A percentile compares a stretch with the other conserved stretches of the same genome.
These are phyloP conservation scores for Dicentrarchus labrax DNA, from an alignment of 2,113 vertebrate genomes.

Conservation along the genomic window DNA sequence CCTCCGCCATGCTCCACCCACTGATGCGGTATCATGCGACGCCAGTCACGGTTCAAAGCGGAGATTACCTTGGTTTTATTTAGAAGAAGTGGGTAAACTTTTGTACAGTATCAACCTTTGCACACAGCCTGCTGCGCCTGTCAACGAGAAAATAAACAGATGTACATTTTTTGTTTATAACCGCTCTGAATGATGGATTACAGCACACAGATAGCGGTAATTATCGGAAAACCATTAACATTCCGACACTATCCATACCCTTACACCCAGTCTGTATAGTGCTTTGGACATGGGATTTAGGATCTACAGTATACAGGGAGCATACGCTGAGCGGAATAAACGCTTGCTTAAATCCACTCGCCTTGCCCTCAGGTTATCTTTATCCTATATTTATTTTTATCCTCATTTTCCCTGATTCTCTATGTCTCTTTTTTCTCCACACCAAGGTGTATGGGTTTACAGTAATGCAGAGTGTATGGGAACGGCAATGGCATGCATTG, in stretches of 20 bases:
- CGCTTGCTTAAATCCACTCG: slow-evolving; percentile 69
- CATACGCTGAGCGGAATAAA: slow-evolving; percentile 68
- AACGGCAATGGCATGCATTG: slow-evolving; percentile 72
- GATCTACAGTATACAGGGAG: slow-evolving; percentile 59
- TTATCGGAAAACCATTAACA: slow-evolving; percentile 84
- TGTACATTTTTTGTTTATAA: slow-evolving; percentile 76
- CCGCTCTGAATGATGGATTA: slow-evolving; percentile 76
- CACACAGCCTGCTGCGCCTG: slow-evolving; percentile 44
- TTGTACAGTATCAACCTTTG: slow-evolving; percentile 55
- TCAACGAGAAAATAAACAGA: slow-evolving; percentile 81
- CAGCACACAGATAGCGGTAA: slow-evolving; percentile 79
- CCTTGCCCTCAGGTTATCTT: slow-evolving; percentile 76
- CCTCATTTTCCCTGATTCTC: slow-evolving; percentile 62
- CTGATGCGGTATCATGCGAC: slow-evolving; percentile 22
- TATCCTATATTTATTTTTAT: slow-evolving; percentile 79
- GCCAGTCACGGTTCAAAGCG: slow-evolving; percentile 70
- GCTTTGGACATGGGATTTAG: slow-evolving; percentile 65
- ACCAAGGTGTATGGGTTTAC: slow-evolving; percentile 76
- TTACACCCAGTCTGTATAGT: slow-evolving; percentile 31
- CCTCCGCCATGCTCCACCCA: slow-evolving; percentile 54
- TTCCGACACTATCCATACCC: slow-evolving; percentile 81
- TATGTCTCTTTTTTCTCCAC: slow-evolving; percentile 44
- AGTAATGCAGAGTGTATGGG: slow-evolving; percentile 68
- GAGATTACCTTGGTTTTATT: slow-evolving; percentile 71
- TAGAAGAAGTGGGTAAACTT: slow-evolving; percentile 49